phyloP scores from a whole-genome alignment of 2,888 invertebrate species.

The Caenorhabditis sp. region DNA sequence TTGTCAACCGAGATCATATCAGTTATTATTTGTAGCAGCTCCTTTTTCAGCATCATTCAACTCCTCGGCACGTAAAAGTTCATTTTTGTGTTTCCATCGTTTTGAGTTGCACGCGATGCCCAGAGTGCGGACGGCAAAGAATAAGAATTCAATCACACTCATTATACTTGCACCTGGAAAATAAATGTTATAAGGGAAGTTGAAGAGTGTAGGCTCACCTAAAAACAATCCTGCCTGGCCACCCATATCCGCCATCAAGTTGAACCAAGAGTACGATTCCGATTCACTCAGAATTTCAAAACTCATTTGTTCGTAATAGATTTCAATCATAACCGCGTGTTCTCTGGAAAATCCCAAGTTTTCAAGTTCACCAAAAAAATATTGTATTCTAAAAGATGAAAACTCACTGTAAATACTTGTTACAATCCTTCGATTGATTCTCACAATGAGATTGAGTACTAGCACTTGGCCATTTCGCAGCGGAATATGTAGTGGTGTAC shows the following conservation, averaged over 20 bases:
- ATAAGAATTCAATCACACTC: constrained; percentile 74
- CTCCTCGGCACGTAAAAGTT: constrained; percentile 41
- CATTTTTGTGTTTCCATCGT: constrained; percentile 47
- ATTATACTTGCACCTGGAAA: constrained; percentile 75
- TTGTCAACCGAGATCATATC: constrained; percentile 21
- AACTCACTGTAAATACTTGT: constrained; percentile 69
- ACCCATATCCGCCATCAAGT: constrained; percentile 81
- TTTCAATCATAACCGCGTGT: constrained; percentile 82
- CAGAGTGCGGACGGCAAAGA: constrained; percentile 70
- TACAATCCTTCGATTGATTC: constrained; percentile 69
- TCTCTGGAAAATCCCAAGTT: constrained; percentile 64
- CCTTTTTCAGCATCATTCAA: constrained; percentile 54
- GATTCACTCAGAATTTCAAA: constrained; percentile 80
- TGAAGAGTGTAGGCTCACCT: constrained; percentile 52
- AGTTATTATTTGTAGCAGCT: constrained; percentile 28
- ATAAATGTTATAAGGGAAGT: neutral
- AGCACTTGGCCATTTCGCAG: constrained; percentile 78
- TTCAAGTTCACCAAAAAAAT: neutral
- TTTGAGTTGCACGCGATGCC: constrained; percentile 64
- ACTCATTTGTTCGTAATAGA: constrained; percentile 83
- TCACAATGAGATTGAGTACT: constrained; percentile 75
- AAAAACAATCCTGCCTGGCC: constrained; percentile 82
- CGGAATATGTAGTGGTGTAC: constrained; percentile 82
- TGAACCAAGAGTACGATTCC: constrained; percentile 81
- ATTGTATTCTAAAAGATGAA: too few relatives aligned